phyloP scores from a whole-genome alignment of 2,113 vertebrate genomes.

The Astatoreochromis straeleni region DNA sequence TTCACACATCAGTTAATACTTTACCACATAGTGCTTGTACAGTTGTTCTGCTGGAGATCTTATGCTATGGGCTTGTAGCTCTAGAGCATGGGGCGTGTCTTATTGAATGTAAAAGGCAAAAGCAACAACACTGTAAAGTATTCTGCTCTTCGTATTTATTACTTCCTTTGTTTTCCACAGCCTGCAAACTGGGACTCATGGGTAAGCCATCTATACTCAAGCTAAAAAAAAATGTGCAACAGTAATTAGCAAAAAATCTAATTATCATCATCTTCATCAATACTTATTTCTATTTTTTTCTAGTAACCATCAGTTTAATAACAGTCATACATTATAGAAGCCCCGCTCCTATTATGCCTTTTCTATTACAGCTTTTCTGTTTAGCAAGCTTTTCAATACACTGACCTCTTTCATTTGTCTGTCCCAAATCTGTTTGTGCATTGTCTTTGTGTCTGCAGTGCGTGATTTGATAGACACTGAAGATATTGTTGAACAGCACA shows the following conservation, averaged over 20 bases:
- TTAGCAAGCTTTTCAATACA: background rate
- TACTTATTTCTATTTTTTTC: background rate
- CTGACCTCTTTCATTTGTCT: conserved; percentile 4
- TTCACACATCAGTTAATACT: background rate
- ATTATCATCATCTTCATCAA: background rate
- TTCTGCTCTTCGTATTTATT: background rate
- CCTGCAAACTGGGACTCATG: conserved; percentile 64
- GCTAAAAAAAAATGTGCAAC: background rate
- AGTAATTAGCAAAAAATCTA: background rate
- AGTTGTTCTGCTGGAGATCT: conserved; percentile 12
- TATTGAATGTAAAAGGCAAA: background rate
- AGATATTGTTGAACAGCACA: conserved; percentile 27
- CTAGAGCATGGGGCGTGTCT: conserved; percentile 26
- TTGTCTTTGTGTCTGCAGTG: conserved; percentile 47
- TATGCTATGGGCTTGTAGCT: conserved; percentile 4
- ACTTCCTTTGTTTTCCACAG: conserved; percentile 18
- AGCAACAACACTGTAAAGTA: background rate
- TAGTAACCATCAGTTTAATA: background rate
- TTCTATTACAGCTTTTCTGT: background rate
- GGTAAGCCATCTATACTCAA: conserved; percentile 34
- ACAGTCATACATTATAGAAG: background rate
- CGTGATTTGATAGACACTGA: conserved; percentile 33
- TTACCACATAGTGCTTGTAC: background rate
- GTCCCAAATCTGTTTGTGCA: conserved; percentile 46
- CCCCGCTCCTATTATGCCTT: background rate